Percentiles rank a stretch among this genome's conserved stretches.
Evolutionary conservation across 2,797 vertebrate species (phyloP).

Genomic region (Ibycter americanus): DNA sequence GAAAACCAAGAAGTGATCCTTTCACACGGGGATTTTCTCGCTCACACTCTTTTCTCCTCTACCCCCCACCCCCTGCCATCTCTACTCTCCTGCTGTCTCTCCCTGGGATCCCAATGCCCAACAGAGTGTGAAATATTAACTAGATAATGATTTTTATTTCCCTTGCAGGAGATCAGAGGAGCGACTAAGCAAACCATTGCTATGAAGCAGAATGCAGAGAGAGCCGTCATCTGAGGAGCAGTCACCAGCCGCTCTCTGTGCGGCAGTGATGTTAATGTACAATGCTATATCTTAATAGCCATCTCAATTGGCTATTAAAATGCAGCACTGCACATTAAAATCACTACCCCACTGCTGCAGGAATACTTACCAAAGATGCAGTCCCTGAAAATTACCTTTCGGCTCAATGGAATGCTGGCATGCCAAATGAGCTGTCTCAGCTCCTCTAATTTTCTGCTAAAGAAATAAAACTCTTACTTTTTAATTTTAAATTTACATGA

Average conservation of each 20-base stretch:
- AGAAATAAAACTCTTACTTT: constrained; percentile 17
- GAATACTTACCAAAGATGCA: constrained; percentile 16
- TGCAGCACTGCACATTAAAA: constrained; percentile 43
- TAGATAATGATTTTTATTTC: constrained; percentile 28
- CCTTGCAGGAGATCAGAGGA: background rate
- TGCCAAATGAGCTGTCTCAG: background rate
- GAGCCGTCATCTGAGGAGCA: background rate
- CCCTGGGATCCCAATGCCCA: background rate
- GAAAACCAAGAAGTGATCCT: background rate
- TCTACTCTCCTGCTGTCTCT: background rate
- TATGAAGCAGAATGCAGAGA: background rate
- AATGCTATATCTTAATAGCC: constrained; percentile 47
- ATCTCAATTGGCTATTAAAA: constrained; percentile 58
- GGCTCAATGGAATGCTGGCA: constrained; percentile 4
- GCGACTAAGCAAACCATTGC: background rate
- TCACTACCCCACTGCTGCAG: constrained; percentile 1
- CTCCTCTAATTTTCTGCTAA: constrained; percentile 23
- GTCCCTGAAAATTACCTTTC: constrained; percentile 30
- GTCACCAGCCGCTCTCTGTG: background rate
- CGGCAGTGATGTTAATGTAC: constrained; percentile 9
- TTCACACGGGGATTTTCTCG: background rate
- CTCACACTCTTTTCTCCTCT: background rate
- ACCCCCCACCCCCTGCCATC: accelerated
- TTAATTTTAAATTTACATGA: constrained; percentile 1
- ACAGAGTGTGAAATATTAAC: constrained; percentile 31